Percentiles rank a stretch among this genome's conserved stretches.
Evolutionary conservation across 2,797 vertebrate genomes (phyloP).

Genomic region (Acanthis flammea): DNA sequence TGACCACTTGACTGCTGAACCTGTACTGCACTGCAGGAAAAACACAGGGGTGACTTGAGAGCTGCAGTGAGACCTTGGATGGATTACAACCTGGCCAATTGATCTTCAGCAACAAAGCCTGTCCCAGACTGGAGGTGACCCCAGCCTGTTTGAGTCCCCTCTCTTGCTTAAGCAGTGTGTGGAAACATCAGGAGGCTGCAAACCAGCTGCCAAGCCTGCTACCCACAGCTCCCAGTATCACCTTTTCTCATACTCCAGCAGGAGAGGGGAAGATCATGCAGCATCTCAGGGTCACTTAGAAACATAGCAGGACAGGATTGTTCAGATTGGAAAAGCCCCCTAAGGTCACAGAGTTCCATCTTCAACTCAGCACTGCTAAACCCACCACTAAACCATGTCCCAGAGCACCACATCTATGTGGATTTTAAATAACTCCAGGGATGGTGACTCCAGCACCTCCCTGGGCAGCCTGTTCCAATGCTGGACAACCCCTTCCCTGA

Average conservation of each 20-base stretch:
- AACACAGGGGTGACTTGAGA: not conserved
- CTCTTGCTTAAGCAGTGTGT: not conserved
- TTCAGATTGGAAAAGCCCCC: not conserved
- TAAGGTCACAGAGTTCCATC: not conserved
- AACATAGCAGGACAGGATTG: rapidly evolving
- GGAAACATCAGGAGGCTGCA: not conserved
- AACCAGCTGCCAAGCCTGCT: not conserved
- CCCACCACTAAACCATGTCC: not conserved
- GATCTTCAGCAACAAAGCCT: not conserved
- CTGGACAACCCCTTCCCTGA: not conserved
- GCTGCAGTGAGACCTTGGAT: not conserved
- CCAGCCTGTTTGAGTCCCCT: not conserved
- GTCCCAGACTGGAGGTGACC: not conserved
- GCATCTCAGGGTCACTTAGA: not conserved
- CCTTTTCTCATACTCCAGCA: not conserved
- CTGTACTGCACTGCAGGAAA: not conserved
- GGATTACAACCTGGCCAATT: rapidly evolving
- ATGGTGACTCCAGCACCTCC: not conserved
- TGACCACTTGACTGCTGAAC: not conserved
- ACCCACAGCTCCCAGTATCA: not conserved
- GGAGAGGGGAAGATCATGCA: not conserved
- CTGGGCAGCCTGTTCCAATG: not conserved
- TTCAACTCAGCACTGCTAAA: not conserved
- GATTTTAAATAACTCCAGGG: not conserved
- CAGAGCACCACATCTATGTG: not conserved